phyloP scores from a whole-genome alignment of 2,113 vertebrate species.

The Callaeas wilsoni region DNA sequence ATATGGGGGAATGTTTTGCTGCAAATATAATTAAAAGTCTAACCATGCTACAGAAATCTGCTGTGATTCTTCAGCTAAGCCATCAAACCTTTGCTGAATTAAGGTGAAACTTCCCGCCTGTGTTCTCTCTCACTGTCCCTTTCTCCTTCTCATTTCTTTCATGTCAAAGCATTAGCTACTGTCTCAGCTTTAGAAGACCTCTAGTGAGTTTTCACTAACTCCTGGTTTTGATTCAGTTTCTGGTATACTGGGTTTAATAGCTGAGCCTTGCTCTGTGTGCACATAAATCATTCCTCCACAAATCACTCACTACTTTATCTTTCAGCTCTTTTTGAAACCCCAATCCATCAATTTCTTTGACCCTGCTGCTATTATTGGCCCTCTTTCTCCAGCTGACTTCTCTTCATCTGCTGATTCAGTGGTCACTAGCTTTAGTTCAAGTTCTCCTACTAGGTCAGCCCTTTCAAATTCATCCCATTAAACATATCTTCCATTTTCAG shows the following conservation, averaged over 20 bases:
- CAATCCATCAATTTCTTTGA: background rate
- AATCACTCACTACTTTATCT: background rate
- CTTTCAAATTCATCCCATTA: background rate
- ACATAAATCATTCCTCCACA: background rate
- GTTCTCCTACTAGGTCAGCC: background rate
- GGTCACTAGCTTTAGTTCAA: background rate
- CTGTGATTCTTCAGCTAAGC: background rate
- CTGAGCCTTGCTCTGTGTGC: background rate
- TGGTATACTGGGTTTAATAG: background rate
- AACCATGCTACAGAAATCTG: background rate
- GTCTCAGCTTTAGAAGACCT: background rate
- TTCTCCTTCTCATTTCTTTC: background rate
- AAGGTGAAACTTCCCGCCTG: background rate
- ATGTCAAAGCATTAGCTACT: background rate
- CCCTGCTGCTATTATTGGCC: background rate
- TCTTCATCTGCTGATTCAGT: background rate
- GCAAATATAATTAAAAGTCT: background rate
- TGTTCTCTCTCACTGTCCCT: background rate
- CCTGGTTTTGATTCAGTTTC: background rate
- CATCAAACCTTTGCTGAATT: background rate
- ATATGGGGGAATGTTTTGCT: background rate
- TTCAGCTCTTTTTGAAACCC: background rate
- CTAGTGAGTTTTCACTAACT: background rate
- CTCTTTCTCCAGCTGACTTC: background rate
- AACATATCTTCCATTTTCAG: background rate